Conservation (phyloP, 2,888 invertebrate species). For the Rotaria macrura region DNA sequence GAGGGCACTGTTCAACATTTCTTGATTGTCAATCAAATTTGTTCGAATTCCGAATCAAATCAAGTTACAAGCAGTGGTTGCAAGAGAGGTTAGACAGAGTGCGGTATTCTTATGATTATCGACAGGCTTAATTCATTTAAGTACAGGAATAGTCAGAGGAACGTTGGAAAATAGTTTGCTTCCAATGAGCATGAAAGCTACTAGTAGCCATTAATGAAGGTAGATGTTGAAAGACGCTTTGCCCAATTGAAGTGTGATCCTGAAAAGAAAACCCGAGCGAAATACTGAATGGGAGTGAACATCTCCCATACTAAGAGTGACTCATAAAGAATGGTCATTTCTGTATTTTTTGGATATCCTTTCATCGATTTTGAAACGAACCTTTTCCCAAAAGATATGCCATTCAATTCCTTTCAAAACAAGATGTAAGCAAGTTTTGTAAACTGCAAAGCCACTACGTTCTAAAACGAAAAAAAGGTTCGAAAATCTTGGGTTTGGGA, state of each 20-base stretch:
- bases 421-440: too few species aligned
- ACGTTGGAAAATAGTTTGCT: constrained; percentile 37
- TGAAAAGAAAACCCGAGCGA: not conserved
- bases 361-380: too few species aligned
- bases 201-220: constrained; percentile 32
- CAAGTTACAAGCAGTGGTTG: constrained; percentile 37
- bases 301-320: constrained; percentile 35
- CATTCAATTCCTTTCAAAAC: too few species aligned
- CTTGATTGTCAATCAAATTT: constrained; percentile 36
- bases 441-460: too few species aligned
- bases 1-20: constrained; percentile 29
- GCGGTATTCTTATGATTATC: constrained; percentile 35
- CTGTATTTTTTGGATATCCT: too few species aligned
- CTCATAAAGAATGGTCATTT: too few species aligned
- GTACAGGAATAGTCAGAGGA: constrained; percentile 36
- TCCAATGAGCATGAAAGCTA: constrained; percentile 35
- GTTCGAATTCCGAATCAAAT: constrained; percentile 37
- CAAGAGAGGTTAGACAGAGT: constrained; percentile 36
- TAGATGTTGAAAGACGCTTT: not conserved
- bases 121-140: constrained; percentile 36
- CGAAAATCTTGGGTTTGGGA: too few species aligned
- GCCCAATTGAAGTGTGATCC: not conserved
- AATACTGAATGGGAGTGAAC: not conserved
- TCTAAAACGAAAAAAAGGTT: too few species aligned
- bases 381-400: too few species aligned